Evolutionary conservation across 2,797 vertebrate genomes (phyloP).

Genomic region (Crax fasciolata): DNA sequence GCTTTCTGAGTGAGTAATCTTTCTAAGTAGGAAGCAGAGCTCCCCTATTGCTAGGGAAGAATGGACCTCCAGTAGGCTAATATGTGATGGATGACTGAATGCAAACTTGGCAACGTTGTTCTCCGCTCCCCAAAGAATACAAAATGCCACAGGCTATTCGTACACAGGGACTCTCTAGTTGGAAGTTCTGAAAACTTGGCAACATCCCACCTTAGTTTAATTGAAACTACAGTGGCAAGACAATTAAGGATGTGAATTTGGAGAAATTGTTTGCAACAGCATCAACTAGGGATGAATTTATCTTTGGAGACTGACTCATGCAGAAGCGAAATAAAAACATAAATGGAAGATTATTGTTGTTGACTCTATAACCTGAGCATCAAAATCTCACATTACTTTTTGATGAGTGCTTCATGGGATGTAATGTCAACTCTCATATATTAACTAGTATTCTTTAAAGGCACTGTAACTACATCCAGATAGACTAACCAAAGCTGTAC

Average conservation of each 20-base stretch:
- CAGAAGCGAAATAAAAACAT: constrained; percentile 4
- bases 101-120: constrained; percentile 61
- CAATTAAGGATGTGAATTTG: constrained; percentile 58
- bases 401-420: background rate
- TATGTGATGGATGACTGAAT: constrained; percentile 70
- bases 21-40: constrained; percentile 69
- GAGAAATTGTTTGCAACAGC: constrained; percentile 45
- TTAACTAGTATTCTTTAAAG: background rate
- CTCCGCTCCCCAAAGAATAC: constrained; percentile 53
- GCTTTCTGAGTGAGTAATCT: constrained; percentile 73
- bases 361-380: background rate
- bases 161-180: background rate
- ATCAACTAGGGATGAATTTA: constrained; percentile 49
- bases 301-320: constrained; percentile 34
- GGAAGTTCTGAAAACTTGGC: constrained; percentile 59
- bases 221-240: constrained; percentile 57
- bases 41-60: constrained; percentile 73
- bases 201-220: constrained; percentile 50
- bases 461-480: background rate
- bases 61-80: constrained; percentile 64
- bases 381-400: background rate
- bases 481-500: background rate
- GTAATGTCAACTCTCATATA: background rate
- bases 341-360: background rate
- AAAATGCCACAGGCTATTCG: constrained; percentile 59